These are phyloP conservation scores for Brachypterus glaber DNA, from an alignment of 2,888 invertebrate genomes.

Conservation along the genomic window DNA sequence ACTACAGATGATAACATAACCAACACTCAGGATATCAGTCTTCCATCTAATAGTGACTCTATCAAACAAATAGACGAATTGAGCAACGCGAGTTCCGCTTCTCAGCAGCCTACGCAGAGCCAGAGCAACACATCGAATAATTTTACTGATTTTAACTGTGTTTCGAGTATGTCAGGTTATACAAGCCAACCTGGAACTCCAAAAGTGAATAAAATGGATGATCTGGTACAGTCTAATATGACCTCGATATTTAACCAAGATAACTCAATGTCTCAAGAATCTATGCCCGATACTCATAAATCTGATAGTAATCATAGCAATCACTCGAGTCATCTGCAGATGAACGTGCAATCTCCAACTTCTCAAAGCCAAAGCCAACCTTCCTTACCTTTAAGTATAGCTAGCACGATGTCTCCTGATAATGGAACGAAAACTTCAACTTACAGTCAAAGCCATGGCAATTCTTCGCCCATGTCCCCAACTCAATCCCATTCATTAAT, in stretches of 20 bases:
- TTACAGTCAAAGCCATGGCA: slow-evolving; percentile 13
- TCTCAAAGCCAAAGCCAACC: slow-evolving; percentile 17
- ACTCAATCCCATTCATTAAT: slow-evolving; percentile 21
- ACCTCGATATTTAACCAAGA: slow-evolving; percentile 32
- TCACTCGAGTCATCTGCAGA: background rate
- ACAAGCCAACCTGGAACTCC: slow-evolving; percentile 29
- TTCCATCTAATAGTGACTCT: slow-evolving; percentile 35
- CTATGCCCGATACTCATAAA: slow-evolving; percentile 30
- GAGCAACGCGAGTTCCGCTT: slow-evolving; percentile 32
- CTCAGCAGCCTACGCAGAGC: slow-evolving; percentile 42
- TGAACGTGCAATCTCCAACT: slow-evolving; percentile 16
- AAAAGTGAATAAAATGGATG: slow-evolving; percentile 40
- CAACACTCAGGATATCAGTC: slow-evolving; percentile 36
- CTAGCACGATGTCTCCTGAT: slow-evolving; percentile 16
- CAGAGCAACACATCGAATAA: slow-evolving; percentile 33
- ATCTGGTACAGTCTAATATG: slow-evolving; percentile 32
- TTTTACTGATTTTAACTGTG: slow-evolving; percentile 39
- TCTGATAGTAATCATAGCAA: slow-evolving; percentile 24
- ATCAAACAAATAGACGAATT: slow-evolving; percentile 33
- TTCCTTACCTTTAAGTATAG: slow-evolving; percentile 14
- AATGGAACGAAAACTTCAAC: slow-evolving; percentile 9
- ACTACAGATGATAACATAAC: slow-evolving; percentile 39
- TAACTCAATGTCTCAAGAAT: slow-evolving; percentile 34
- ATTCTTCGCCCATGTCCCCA: slow-evolving; percentile 16
- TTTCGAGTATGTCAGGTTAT: slow-evolving; percentile 39